A percentile compares a stretch with the other conserved stretches of the same genome.
phyloP scores from a whole-genome alignment of 1,140 invertebrate species.

The Drosophila sp. region DNA sequence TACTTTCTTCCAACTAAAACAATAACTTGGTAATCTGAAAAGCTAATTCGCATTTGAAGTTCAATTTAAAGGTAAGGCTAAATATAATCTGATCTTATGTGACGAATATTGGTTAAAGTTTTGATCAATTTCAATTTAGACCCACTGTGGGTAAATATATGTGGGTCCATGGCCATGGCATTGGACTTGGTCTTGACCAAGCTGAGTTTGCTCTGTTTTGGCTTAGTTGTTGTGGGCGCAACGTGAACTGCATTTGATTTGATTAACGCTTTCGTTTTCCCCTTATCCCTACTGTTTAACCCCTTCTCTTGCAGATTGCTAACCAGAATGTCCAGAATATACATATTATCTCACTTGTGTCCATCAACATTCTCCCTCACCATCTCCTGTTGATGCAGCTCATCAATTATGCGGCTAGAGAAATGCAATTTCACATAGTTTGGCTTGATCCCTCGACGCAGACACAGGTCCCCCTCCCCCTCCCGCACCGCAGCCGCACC shows the following conservation, averaged over 20 bases:
- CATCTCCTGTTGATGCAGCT: conserved; percentile 13
- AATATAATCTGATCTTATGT: too few species aligned
- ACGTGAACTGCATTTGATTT: conserved; percentile 60
- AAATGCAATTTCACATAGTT: conserved; percentile 23
- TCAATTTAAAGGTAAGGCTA: too few species aligned
- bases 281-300: background rate
- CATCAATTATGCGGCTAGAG: conserved; percentile 53
- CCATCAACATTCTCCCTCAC: background rate
- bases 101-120: too few species aligned
- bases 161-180: conserved; percentile 15
- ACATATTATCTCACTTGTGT: conserved; percentile 5
- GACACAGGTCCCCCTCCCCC: conserved; percentile 26
- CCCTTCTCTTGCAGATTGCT: too few species aligned
- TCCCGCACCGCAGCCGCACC: too few species aligned
- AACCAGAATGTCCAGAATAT: background rate
- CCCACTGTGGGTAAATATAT: background rate
- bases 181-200: conserved; percentile 15
- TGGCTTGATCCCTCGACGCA: background rate
- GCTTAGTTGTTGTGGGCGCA: conserved; percentile 30
- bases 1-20: too few species aligned
- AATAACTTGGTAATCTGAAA: too few species aligned
- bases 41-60: too few species aligned
- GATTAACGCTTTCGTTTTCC: conserved; percentile 37
- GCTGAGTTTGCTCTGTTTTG: background rate
- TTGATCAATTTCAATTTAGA: background rate